Conservation (phyloP, 2,797 vertebrate species). For the Siniperca undulata region DNA sequence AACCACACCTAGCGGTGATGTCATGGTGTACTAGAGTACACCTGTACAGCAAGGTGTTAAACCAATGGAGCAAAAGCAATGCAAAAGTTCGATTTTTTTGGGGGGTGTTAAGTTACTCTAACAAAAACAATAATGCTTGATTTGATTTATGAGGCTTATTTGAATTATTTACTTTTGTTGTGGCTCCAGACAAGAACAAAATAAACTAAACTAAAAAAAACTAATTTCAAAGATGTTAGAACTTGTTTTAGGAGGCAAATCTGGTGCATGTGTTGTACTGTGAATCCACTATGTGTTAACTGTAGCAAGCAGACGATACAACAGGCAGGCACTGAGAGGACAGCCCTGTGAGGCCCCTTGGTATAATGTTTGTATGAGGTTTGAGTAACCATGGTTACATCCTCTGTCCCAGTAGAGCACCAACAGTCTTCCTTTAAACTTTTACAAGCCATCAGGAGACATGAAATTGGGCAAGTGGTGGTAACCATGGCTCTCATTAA, state of each 20-base stretch:
- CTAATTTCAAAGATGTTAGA: fast-evolving
- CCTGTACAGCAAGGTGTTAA: not conserved
- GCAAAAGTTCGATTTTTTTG: not conserved
- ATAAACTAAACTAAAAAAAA: not conserved
- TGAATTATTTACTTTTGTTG: not conserved
- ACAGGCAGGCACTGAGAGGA: slow-evolving; percentile 81
- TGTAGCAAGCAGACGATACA: slow-evolving; percentile 67
- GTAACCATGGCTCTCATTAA: slow-evolving; percentile 60
- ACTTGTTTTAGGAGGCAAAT: not conserved
- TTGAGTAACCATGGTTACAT: slow-evolving; percentile 68
- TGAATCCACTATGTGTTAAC: slow-evolving; percentile 74
- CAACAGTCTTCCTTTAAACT: slow-evolving; percentile 27
- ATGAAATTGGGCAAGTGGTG: not conserved
- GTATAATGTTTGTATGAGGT: slow-evolving; percentile 40
- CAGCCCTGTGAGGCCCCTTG: slow-evolving; percentile 84
- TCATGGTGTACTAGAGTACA: not conserved
- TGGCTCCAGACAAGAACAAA: not conserved
- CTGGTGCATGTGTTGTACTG: slow-evolving; percentile 51
- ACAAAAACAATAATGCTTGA: not conserved
- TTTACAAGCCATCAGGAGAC: slow-evolving; percentile 34
- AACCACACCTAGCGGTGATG: not conserved
- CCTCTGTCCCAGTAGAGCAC: slow-evolving; percentile 32
- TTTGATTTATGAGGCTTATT: not conserved
- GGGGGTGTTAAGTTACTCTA: not conserved
- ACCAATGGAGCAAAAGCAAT: not conserved